Evolutionary conservation across 2,888 invertebrate species (phyloP), one percentile per base, ranked within the genome.

Genomic region (Rhabditophanes sp.): DNA sequence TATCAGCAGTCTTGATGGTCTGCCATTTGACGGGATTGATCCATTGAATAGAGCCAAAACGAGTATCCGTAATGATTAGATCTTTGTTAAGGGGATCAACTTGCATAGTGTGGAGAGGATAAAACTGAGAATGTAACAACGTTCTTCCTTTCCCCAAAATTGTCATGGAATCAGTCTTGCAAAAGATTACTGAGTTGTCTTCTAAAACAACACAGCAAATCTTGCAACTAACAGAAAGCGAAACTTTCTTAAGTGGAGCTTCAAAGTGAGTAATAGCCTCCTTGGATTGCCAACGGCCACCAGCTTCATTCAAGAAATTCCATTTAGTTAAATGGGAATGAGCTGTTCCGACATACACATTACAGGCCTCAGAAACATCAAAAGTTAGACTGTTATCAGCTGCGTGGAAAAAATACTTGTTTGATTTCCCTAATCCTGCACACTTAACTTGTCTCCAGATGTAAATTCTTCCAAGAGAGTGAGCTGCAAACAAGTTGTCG

Each of bases 31-130:
- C 22, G 7, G 50, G 46, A 28, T 48, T 42, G 11, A 56, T 30
- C 57, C 57, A 57, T 28, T 57, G 57, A 14, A 57, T 28, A 23
- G 33, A 35, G 1, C 57, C 57, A 14, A 49, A 39, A 14, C 50
- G 48, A 7, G 42, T 47, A 29, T 51, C 51, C 30, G 49, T 36
- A 6, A 55, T 43, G 8, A 57, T 9, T 9, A 23, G 33, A 9
- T 38, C 35, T 2, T 39, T 41, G 12, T 34, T 32, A 7, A 34
- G 34, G 0, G 47, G 45, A 25, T 57, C 57, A 15, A n/a, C 21
- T 11, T 31, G 18, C n/a, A 47, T 25, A n/a, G 12, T 14, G 26
- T 7, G 11, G 27, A 25, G 19, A 2, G 9, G 7, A 9, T 25
- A 25, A 4, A 16, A 17, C 4, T 9, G 11, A n/a, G 32, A 30